Evolutionary conservation across 2,888 invertebrate species (phyloP).

Genomic region (Sarcophaga subvicina): DNA sequence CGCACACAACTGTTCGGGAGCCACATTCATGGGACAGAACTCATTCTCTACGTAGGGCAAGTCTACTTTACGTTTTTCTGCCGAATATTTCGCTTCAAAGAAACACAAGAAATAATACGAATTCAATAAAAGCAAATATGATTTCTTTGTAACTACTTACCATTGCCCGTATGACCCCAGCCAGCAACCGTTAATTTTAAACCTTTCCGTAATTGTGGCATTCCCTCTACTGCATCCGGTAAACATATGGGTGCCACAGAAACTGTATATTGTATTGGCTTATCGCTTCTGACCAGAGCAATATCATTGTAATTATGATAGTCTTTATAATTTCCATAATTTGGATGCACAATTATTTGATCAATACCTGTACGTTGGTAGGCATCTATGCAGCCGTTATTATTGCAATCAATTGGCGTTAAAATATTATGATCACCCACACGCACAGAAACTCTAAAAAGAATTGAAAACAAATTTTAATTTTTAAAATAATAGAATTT

Average conservation of each 20-base stretch:
- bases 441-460: slow-evolving; percentile 71
- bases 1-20: slow-evolving; percentile 84
- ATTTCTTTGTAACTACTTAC: slow-evolving; percentile 47
- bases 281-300: slow-evolving; percentile 85
- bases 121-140: background rate
- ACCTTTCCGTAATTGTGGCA: slow-evolving; percentile 44
- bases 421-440: slow-evolving; percentile 75
- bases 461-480: background rate
- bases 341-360: slow-evolving; percentile 84
- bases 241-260: slow-evolving; percentile 84
- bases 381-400: slow-evolving; percentile 81
- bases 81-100: slow-evolving; percentile 52
- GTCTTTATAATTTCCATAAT: slow-evolving; percentile 82
- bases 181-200: slow-evolving; percentile 83
- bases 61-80: slow-evolving; percentile 62
- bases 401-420: slow-evolving; percentile 76
- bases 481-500: too few relatives aligned
- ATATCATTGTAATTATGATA: slow-evolving; percentile 86
- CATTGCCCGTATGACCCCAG: slow-evolving; percentile 84
- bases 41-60: slow-evolving; percentile 67
- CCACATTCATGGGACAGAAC: slow-evolving; percentile 62
- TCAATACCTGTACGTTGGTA: slow-evolving; percentile 84
- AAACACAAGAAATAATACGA: slow-evolving; percentile 6
- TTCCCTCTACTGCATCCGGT: slow-evolving; percentile 76
- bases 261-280: slow-evolving; percentile 82